Conservation (phyloP, 1,140 invertebrate species). For the Aphelinus certus region DNA sequence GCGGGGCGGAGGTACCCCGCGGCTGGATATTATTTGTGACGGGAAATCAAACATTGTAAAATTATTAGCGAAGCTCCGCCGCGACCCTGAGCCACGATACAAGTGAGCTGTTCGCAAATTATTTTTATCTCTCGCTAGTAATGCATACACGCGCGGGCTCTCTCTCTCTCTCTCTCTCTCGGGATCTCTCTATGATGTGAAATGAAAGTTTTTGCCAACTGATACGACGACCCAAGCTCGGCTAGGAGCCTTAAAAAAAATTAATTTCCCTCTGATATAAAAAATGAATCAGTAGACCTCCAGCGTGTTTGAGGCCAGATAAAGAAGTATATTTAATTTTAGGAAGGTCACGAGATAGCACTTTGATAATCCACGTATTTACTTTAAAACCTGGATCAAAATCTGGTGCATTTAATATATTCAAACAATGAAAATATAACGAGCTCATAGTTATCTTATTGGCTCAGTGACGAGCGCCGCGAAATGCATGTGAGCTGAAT, state of each 20-base stretch:
- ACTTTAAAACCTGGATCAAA: constrained; percentile 33
- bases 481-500: background rate
- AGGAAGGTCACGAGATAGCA: constrained; percentile 40
- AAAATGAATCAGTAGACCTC: constrained; percentile 39
- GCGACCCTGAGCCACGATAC: constrained; percentile 16
- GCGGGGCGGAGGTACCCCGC: background rate
- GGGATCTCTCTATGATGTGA: background rate
- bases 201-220: constrained; percentile 33
- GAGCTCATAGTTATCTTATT: constrained; percentile 27
- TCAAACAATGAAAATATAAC: constrained; percentile 26
- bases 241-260: constrained; percentile 33
- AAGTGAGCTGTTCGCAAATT: constrained; percentile 24
- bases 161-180: too few relatives aligned
- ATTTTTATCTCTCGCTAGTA: constrained; percentile 33
- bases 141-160: background rate
- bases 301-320: constrained; percentile 37
- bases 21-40: constrained; percentile 30
- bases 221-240: constrained; percentile 15
- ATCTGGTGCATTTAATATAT: constrained; percentile 30
- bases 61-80: constrained; percentile 17
- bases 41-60: constrained; percentile 40
- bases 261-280: constrained; percentile 39
- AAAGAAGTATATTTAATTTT: constrained; percentile 40
- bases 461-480: background rate
- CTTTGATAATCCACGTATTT: constrained; percentile 37